Conservation (phyloP, 2,888 invertebrate species). For the Philaethria dido region DNA sequence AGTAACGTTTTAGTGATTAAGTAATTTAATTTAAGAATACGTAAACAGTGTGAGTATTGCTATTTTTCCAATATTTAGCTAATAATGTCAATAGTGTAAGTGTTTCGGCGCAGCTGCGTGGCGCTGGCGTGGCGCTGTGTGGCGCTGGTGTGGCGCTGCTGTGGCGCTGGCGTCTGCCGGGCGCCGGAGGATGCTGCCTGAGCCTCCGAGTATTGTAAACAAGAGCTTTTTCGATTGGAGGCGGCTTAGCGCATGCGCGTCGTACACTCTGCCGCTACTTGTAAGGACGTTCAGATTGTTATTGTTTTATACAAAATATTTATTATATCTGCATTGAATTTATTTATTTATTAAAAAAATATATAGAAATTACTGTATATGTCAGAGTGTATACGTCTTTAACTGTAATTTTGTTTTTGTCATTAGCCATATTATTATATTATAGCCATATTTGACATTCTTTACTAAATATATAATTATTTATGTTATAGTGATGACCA, state of each 20-base stretch:
- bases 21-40: slow-evolving; percentile 6
- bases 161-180: slow-evolving; percentile 56
- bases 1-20: too few relatives aligned
- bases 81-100: slow-evolving; percentile 34
- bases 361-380: too few relatives aligned
- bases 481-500: too few relatives aligned
- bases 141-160: slow-evolving; percentile 60
- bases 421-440: too few relatives aligned
- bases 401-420: too few relatives aligned
- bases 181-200: slow-evolving; percentile 69
- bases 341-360: too few relatives aligned
- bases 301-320: not conserved
- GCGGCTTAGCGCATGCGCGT: slow-evolving; percentile 68
- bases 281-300: slow-evolving; percentile 50
- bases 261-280: slow-evolving; percentile 46
- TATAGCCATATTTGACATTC: too few relatives aligned
- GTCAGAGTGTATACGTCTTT: too few relatives aligned
- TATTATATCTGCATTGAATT: too few relatives aligned
- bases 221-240: slow-evolving; percentile 79
- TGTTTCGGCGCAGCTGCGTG: slow-evolving; percentile 37
- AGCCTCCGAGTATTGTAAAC: slow-evolving; percentile 76
- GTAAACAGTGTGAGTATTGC: slow-evolving; percentile 4
- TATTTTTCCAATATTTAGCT: slow-evolving; percentile 19
- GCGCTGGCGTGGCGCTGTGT: slow-evolving; percentile 55
- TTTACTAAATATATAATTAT: too few relatives aligned